Percentiles rank a stretch among this genome's conserved stretches.
Conservation (phyloP, 1,140 invertebrate species). For the Carposina sasakii region DNA sequence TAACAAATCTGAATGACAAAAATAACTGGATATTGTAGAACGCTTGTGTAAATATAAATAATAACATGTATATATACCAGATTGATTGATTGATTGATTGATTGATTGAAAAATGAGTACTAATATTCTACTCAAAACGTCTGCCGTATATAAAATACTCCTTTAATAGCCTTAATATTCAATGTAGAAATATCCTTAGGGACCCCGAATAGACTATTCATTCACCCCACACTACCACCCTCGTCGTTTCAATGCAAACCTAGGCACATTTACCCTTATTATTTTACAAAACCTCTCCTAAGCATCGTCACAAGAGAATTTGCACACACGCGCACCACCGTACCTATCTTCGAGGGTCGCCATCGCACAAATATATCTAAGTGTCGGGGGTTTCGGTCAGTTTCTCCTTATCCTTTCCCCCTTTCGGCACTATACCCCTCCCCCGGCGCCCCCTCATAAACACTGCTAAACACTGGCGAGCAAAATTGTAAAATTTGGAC, state of each 20-base stretch:
- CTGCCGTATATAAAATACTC: no score
- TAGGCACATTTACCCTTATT: constrained; percentile 30
- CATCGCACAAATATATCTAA: constrained; percentile 61
- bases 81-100: no score
- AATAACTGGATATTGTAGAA: no score
- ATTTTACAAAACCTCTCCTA: constrained; percentile 50
- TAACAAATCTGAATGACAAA: no score
- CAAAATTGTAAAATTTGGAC: constrained; percentile 63
- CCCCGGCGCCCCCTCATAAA: constrained; percentile 42
- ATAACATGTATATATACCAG: no score
- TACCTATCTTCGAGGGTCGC: constrained; percentile 51
- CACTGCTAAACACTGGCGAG: constrained; percentile 52
- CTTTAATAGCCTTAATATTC: no score
- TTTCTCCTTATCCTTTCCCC: constrained; percentile 57
- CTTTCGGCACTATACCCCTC: constrained; percentile 44
- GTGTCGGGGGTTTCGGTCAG: constrained; percentile 46
- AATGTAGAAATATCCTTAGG: no score
- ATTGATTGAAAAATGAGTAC: no score
- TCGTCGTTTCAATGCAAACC: constrained; percentile 16
- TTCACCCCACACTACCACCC: constrained; percentile 15
- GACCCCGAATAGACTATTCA: no score
- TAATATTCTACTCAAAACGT: no score
- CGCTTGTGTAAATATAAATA: no score
- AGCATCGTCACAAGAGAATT: constrained; percentile 36
- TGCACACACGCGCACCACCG: constrained; percentile 40